These are phyloP conservation scores for Tanaodytes sp. DNA, from an alignment of 2,888 invertebrate species.

Conservation along the genomic window DNA sequence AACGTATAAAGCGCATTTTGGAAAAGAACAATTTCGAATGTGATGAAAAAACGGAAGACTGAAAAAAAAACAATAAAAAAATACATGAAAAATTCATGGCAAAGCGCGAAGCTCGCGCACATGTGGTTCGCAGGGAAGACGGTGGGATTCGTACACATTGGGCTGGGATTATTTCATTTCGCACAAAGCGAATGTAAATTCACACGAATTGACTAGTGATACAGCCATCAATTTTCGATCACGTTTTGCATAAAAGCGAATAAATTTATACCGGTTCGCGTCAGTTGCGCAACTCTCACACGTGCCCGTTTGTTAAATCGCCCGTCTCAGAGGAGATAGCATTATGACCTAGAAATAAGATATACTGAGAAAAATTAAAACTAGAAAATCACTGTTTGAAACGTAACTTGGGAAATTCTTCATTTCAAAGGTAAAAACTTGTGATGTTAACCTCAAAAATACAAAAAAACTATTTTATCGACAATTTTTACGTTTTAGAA, in stretches of 20 bases:
- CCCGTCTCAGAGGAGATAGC: conserved; percentile 11
- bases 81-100: background rate
- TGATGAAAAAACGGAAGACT: background rate
- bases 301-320: conserved; percentile 37
- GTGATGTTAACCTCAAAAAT: too few relatives aligned
- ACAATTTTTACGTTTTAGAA: too few relatives aligned
- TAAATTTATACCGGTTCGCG: background rate
- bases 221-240: conserved; percentile 40
- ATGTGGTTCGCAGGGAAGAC: conserved; percentile 22
- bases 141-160: conserved; percentile 30
- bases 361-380: too few relatives aligned
- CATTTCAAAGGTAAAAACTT: too few relatives aligned
- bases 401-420: background rate
- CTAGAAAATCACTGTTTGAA: too few relatives aligned
- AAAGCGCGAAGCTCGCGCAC: too few relatives aligned
- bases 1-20: too few relatives aligned
- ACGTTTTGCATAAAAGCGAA: conserved; percentile 37
- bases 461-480: too few relatives aligned
- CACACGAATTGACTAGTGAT: conserved; percentile 22
- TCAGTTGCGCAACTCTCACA: conserved; percentile 32
- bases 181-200: conserved; percentile 43
- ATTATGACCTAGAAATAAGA: conserved; percentile 26
- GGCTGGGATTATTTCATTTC: conserved; percentile 23
- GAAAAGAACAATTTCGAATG: background rate
- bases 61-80: too few relatives aligned